Evolutionary conservation across 2,113 vertebrate species (phyloP).

Genomic region (Micronycteris hirsuta): DNA sequence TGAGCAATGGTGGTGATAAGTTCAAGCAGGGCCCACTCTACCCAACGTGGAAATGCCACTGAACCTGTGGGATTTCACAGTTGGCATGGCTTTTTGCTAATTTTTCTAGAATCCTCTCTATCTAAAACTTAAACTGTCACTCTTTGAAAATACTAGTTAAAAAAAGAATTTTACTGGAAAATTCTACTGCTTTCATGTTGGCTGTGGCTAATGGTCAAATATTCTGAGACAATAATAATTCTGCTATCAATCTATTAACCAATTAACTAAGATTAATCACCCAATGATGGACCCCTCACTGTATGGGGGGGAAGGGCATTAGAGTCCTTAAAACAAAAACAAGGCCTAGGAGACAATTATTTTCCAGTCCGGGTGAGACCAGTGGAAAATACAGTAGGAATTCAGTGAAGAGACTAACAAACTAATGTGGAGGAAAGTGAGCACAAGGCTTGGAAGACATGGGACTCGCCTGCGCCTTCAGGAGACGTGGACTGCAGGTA

Average conservation of each 20-base stretch:
- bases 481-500: neutral
- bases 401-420: neutral
- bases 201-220: neutral
- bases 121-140: neutral
- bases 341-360: neutral
- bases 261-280: neutral
- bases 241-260: neutral
- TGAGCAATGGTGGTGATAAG: neutral
- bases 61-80: neutral
- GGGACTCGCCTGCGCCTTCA: neutral
- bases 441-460: neutral
- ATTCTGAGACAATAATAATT: neutral
- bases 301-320: neutral
- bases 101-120: neutral
- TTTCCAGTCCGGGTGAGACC: neutral
- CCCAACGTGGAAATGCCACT: neutral
- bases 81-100: neutral
- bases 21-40: neutral
- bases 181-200: neutral
- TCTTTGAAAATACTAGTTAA: neutral
- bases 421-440: neutral
- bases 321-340: neutral
- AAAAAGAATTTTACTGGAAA: constrained; percentile 14
- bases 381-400: neutral
- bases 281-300: neutral